Evolutionary conservation across 2,888 invertebrate genomes (phyloP), one percentile per base, ranked within the genome.

Genomic region (Hydropsyche betteni): DNA sequence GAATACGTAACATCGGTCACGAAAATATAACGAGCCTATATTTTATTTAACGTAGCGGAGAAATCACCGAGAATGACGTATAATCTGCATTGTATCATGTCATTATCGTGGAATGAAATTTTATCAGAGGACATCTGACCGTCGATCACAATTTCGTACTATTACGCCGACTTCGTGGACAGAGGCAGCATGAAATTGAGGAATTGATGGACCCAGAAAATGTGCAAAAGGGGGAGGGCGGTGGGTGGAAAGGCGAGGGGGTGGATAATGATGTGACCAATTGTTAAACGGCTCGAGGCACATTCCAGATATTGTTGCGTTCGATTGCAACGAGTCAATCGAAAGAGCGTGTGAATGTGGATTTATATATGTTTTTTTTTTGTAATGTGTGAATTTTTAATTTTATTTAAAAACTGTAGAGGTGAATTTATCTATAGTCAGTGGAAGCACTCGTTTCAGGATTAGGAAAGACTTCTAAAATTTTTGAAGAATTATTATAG

Each of bases 251-350:
- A 71, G 34, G 71, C 50, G 53, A 12, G 36, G 36, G 71, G 71
- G 71, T 55, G 55, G 71, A 38, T 71, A 71, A 71, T 71, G 71
- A 71, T 71, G 55, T 71, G 55, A 71, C 71, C 71, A 71, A 71
- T 71, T 55, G 71, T 71, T 71, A 71, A 71, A 71, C 55, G 55
- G 71, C 71, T 71, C 55, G 71, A 53, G 71, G 71, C 71, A 55
- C 71, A 71, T 71, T 71, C 71, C 71, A 51, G 52, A 38, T 69
- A 24, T 51, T 24, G 50, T 24, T 24, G 24, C 24, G 24, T 24
- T 24, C 24, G 24, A 51, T 69, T 71, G 71, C 71, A 55, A 71
- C 71, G 36, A 71, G 71, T 71, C 71, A 71, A 71, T 71, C 71
- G 24, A 24, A 24, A 24, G 24, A 24, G 24, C 24, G 24, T 24